Evolutionary conservation across 2,888 invertebrate genomes (phyloP).

Genomic region (Tinea pellionella): DNA sequence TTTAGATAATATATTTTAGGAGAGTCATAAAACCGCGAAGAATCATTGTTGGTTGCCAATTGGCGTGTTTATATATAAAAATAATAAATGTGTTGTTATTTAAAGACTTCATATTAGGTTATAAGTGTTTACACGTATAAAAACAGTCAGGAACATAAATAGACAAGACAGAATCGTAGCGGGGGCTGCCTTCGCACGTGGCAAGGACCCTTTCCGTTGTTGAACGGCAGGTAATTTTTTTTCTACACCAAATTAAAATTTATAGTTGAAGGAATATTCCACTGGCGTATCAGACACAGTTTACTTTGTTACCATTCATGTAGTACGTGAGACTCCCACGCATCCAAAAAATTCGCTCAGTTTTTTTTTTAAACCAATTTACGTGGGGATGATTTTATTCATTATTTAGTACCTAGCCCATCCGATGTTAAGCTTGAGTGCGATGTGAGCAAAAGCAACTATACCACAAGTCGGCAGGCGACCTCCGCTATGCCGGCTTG

Average conservation of each 20-base stretch:
- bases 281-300: background rate
- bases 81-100: constrained; percentile 25
- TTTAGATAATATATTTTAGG: background rate
- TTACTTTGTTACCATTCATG: background rate
- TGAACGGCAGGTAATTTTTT: constrained; percentile 60
- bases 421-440: too few relatives aligned
- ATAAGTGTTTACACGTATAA: constrained; percentile 22
- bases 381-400: too few relatives aligned
- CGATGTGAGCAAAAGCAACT: too few relatives aligned
- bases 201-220: constrained; percentile 61
- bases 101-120: constrained; percentile 18
- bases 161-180: constrained; percentile 6
- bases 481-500: too few relatives aligned
- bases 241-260: constrained; percentile 39
- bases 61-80: constrained; percentile 1
- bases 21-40: background rate
- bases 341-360: background rate
- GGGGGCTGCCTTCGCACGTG: constrained; percentile 43
- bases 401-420: too few relatives aligned
- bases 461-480: too few relatives aligned
- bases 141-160: constrained; percentile 15
- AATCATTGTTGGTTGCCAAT: background rate
- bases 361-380: background rate
- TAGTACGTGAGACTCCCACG: constrained; percentile 2
- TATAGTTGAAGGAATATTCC: background rate